A percentile compares a stretch with the other conserved stretches of the same genome.
Evolutionary conservation across 2,113 vertebrate species (phyloP).

Genomic region (Oenanthe melanoleuca): DNA sequence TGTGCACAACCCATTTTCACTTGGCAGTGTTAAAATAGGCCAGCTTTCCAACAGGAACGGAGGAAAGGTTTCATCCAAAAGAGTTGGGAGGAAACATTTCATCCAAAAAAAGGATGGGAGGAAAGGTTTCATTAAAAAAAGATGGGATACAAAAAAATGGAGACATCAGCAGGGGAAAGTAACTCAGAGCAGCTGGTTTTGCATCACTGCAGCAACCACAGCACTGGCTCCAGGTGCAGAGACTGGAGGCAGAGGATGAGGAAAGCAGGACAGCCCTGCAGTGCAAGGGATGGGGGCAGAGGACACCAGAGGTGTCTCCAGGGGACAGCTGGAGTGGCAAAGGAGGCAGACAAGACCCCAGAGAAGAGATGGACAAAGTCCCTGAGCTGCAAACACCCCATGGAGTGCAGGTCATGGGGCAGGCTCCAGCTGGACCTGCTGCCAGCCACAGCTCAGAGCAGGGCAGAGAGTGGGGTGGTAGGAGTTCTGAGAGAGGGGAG

Average conservation of each 20-base stretch:
- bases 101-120: neutral
- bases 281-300: neutral
- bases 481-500: no score
- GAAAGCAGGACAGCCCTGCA: neutral
- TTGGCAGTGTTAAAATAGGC: conserved; percentile 38
- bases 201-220: neutral
- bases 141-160: neutral
- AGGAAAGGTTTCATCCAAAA: neutral
- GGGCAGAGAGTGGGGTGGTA: no score
- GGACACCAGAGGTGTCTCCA: neutral
- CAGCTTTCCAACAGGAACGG: neutral
- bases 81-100: neutral
- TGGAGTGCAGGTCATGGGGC: neutral
- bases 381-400: neutral
- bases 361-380: neutral
- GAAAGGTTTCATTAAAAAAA: neutral
- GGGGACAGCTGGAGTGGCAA: neutral
- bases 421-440: neutral
- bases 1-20: neutral
- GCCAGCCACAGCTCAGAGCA: neutral
- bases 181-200: neutral
- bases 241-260: neutral
- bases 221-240: rapidly evolving
- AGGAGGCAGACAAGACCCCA: neutral
- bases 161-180: neutral